phyloP scores from a whole-genome alignment of 1,140 invertebrate genomes.

The Temnothorax curvispinosus region DNA sequence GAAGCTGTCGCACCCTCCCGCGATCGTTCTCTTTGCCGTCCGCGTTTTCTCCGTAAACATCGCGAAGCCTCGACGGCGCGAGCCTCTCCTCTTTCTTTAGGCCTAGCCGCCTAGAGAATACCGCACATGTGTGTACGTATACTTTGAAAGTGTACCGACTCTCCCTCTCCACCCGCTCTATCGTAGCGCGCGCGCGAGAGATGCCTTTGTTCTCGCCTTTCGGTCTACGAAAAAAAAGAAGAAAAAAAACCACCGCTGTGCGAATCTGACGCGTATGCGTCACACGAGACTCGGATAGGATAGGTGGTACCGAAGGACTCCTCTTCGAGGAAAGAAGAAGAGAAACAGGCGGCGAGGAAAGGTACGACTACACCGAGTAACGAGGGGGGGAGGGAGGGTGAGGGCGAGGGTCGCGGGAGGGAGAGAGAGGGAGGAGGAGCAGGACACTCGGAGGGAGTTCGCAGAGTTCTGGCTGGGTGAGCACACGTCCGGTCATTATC shows the following conservation, averaged over 20 bases:
- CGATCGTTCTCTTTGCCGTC: constrained; percentile 45
- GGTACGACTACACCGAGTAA: constrained; percentile 47
- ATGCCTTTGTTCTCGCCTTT: constrained; percentile 51
- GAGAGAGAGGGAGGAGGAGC: constrained; percentile 66
- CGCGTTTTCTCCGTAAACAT: constrained; percentile 42
- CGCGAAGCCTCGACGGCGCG: background rate
- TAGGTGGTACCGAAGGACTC: constrained; percentile 64
- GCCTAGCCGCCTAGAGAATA: constrained; percentile 53
- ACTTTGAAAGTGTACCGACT: constrained; percentile 57
- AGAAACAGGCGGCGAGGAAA: constrained; percentile 63
- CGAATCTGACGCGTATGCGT: constrained; percentile 66
- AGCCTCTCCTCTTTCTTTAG: constrained; percentile 43
- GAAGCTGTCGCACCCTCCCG: constrained; percentile 25
- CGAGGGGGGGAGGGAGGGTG: constrained; percentile 25
- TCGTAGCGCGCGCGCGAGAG: constrained; percentile 19
- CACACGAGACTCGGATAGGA: constrained; percentile 48
- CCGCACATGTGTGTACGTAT: background rate
- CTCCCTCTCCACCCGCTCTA: background rate
- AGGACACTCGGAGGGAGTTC: constrained; percentile 80
- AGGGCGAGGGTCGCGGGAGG: constrained; percentile 45
- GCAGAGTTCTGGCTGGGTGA: constrained; percentile 86
- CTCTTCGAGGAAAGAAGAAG: constrained; percentile 62
- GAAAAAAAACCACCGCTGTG: constrained; percentile 21
- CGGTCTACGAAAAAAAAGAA: constrained; percentile 10
- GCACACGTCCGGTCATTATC: constrained; percentile 86